Evolutionary conservation across 2,113 vertebrate genomes (phyloP).

Genomic region (Macquaria ambigua): DNA sequence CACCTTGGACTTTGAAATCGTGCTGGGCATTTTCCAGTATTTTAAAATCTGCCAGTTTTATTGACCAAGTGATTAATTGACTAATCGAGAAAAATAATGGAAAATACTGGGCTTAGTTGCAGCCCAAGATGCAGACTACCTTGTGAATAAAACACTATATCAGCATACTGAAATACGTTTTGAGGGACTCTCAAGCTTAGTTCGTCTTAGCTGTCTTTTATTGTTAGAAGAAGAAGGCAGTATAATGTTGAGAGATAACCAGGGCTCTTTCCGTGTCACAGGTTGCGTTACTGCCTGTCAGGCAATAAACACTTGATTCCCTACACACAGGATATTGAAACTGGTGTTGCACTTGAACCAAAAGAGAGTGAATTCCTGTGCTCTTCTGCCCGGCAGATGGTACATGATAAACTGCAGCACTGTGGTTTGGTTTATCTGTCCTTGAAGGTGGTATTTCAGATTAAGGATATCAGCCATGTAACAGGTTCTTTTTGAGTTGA

Average conservation of each 20-base stretch:
- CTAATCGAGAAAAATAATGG: neutral
- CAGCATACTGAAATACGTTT: neutral
- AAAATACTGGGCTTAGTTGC: neutral
- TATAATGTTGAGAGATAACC: neutral
- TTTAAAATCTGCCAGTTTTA: neutral
- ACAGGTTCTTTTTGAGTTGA: conserved; percentile 11
- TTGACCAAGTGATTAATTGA: neutral
- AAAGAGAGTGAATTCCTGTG: conserved; percentile 49
- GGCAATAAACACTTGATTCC: conserved; percentile 53
- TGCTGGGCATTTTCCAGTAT: neutral
- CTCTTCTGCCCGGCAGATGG: conserved; percentile 63
- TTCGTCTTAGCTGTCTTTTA: neutral
- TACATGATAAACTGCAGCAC: conserved; percentile 46
- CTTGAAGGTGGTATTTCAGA: conserved; percentile 50
- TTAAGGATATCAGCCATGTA: conserved; percentile 6
- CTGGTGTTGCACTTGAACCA: conserved; percentile 13
- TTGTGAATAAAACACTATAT: neutral
- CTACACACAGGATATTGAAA: conserved; percentile 51
- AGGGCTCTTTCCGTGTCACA: neutral
- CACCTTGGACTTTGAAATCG: neutral
- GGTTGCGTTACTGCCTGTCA: conserved; percentile 29
- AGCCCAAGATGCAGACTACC: neutral
- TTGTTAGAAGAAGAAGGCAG: neutral
- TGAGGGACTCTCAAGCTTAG: neutral
- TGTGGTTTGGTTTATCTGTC: conserved; percentile 49